These are phyloP conservation scores for Caenorhabditis doughertyi DNA, from an alignment of 2,888 invertebrate species.

Conservation along the genomic window DNA sequence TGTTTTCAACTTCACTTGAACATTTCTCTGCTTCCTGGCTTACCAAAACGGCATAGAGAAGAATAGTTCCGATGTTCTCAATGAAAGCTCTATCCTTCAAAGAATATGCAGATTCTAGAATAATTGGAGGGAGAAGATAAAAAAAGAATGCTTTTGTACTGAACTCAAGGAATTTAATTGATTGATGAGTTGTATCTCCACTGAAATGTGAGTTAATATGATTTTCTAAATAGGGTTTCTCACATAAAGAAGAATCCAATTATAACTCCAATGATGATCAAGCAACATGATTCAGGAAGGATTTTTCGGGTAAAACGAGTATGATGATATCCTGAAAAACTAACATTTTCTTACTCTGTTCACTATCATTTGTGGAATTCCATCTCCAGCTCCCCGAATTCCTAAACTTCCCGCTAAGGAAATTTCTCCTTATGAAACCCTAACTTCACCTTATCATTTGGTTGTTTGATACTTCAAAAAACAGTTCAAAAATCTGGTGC, in stretches of 20 bases:
- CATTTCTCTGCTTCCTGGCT: no score
- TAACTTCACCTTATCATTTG: slow-evolving; percentile 25
- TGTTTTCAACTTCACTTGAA: no score
- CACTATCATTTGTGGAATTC: background rate
- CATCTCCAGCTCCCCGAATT: background rate
- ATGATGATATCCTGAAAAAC: slow-evolving; percentile 77
- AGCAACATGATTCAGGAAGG: slow-evolving; percentile 83
- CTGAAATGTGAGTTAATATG: no score
- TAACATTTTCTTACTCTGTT: background rate
- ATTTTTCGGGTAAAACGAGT: slow-evolving; percentile 68
- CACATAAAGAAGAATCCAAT: slow-evolving; percentile 84
- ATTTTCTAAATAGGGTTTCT: background rate
- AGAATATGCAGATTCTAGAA: slow-evolving; percentile 86
- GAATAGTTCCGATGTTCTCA: slow-evolving; percentile 85
- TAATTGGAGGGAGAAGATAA: slow-evolving; percentile 85
- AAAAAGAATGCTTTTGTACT: slow-evolving; percentile 85
- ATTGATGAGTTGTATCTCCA: slow-evolving; percentile 69
- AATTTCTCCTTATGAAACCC: background rate
- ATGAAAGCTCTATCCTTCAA: slow-evolving; percentile 85
- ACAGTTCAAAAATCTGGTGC: slow-evolving; percentile 45
- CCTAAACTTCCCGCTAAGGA: background rate
- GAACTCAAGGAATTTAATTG: slow-evolving; percentile 82
- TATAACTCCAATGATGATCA: slow-evolving; percentile 84
- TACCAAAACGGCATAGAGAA: slow-evolving; percentile 85
- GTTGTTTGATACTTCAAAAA: slow-evolving; percentile 52